Conservation (phyloP, 1,140 invertebrate genomes). For the Watersipora subatra region DNA sequence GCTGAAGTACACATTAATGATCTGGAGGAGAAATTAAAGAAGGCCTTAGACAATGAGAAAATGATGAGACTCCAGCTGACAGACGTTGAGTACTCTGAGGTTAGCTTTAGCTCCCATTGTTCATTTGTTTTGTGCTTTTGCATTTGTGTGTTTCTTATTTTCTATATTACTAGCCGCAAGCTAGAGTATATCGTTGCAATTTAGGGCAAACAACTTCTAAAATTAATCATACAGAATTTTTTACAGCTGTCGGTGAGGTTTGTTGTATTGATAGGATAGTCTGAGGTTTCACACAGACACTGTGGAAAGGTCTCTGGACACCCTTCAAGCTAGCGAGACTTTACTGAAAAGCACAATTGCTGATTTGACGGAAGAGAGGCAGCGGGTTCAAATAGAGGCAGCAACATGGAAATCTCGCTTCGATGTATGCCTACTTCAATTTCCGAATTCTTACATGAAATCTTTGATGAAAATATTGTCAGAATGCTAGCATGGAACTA, state of each 20-base stretch:
- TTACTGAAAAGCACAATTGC: constrained; percentile 22
- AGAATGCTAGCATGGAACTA: no score
- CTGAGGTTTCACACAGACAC: constrained; percentile 20
- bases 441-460: no score
- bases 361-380: constrained; percentile 24
- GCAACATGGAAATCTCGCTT: constrained; percentile 17
- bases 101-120: background rate
- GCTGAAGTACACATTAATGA: constrained; percentile 17
- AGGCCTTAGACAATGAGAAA: constrained; percentile 24
- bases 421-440: background rate
- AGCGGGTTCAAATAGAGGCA: constrained; percentile 18
- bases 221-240: no score
- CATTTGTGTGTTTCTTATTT: background rate
- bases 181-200: no score
- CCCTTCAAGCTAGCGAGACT: constrained; percentile 21
- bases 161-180: no score
- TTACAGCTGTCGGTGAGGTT: no score
- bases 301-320: constrained; percentile 22
- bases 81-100: background rate
- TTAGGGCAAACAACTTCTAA: no score
- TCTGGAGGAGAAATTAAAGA: constrained; percentile 23
- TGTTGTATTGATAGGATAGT: constrained; percentile 5
- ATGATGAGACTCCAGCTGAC: constrained; percentile 21
- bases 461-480: no score
- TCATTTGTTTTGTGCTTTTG: background rate